A percentile compares a stretch with the other conserved stretches of the same genome.
Conservation (phyloP, 2,113 vertebrate species). For the Upupa epops region DNA sequence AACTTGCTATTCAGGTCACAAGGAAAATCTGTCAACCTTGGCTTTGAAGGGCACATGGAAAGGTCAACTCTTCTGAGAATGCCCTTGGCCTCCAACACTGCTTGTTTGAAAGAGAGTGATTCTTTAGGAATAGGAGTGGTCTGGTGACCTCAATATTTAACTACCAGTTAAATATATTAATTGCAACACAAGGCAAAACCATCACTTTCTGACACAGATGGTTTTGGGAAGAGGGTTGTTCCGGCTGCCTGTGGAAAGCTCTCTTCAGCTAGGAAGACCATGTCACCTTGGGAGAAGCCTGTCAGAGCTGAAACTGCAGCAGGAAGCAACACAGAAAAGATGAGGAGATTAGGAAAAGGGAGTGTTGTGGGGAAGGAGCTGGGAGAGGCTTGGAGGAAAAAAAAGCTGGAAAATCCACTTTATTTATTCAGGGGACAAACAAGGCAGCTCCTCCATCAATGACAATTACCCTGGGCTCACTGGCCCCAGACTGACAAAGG, state of each 20-base stretch:
- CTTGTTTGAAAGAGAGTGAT: background rate
- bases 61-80: constrained; percentile 10
- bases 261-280: background rate
- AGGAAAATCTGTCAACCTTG: background rate
- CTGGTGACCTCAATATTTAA: background rate
- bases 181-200: background rate
- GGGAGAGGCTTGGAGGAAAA: background rate
- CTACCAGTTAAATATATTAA: constrained; percentile 9
- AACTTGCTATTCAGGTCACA: background rate
- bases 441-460: background rate
- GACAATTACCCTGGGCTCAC: background rate
- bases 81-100: background rate
- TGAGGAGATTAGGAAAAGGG: background rate
- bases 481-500: background rate
- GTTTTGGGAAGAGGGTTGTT: background rate
- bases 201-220: background rate
- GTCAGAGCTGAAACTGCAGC: background rate
- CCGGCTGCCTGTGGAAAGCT: background rate
- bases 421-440: constrained; percentile 17
- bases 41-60: constrained; percentile 15
- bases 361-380: background rate
- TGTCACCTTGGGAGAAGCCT: background rate
- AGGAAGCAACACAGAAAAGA: background rate
- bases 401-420: constrained; percentile 7
- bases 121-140: constrained; percentile 9